These are phyloP conservation scores for Calidris pugnax DNA, from an alignment of 2,113 vertebrate species.

Conservation along the genomic window DNA sequence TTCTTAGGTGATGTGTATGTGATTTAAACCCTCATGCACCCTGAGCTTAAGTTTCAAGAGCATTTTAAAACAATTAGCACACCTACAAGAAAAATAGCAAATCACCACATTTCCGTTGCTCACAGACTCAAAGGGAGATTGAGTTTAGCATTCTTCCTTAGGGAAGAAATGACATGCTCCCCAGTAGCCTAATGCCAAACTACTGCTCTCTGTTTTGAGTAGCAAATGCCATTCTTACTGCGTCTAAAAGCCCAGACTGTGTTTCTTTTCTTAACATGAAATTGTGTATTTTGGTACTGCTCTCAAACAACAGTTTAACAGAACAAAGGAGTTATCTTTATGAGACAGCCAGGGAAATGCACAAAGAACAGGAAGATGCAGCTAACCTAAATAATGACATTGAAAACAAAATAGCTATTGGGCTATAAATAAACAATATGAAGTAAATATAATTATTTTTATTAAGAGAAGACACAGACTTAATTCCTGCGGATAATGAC, in stretches of 20 bases:
- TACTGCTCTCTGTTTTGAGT: constrained; percentile 23
- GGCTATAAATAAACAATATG: constrained; percentile 37
- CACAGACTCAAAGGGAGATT: not conserved
- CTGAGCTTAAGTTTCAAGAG: not conserved
- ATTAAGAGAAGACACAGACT: not conserved
- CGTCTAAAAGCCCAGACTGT: not conserved
- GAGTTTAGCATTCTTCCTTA: not conserved
- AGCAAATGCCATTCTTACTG: constrained; percentile 20
- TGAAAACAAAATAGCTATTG: constrained; percentile 8
- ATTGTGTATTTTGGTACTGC: constrained; percentile 43
- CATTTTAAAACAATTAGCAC: constrained; percentile 24
- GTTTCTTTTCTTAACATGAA: constrained; percentile 53
- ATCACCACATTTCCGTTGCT: not conserved
- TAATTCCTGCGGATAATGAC: not conserved
- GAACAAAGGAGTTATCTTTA: constrained; percentile 65
- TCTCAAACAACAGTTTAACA: constrained; percentile 42
- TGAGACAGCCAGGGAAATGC: constrained; percentile 41
- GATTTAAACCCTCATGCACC: not conserved
- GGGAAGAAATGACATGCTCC: constrained; percentile 34
- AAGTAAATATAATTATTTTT: constrained; percentile 20
- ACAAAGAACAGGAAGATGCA: constrained; percentile 53
- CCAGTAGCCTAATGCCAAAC: constrained; percentile 10
- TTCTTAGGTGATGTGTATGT: not conserved
- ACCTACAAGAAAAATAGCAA: not conserved
- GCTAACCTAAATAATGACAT: constrained; percentile 50